A percentile compares a stretch with the other conserved stretches of the same genome.
These are phyloP conservation scores for Formica exsecta DNA, from an alignment of 1,140 invertebrate genomes.

Conservation along the genomic window DNA sequence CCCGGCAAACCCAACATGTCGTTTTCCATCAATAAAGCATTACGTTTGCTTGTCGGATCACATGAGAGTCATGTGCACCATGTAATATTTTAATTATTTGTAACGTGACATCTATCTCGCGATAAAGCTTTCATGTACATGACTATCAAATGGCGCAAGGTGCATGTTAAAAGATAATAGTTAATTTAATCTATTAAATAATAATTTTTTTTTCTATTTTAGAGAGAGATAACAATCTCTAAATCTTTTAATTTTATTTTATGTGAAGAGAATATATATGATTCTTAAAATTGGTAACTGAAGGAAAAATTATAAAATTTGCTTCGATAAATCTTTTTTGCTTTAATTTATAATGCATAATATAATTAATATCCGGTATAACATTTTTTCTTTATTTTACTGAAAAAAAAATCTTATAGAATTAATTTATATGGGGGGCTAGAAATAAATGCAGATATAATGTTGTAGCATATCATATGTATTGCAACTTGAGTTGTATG, in stretches of 20 bases:
- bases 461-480: background rate
- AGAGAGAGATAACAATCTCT: background rate
- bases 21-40: slow-evolving; percentile 61
- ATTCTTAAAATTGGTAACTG: background rate
- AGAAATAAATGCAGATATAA: background rate
- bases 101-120: slow-evolving; percentile 17
- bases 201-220: background rate
- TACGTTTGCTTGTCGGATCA: slow-evolving; percentile 73
- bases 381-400: background rate
- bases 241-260: slow-evolving; percentile 10
- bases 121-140: slow-evolving; percentile 14
- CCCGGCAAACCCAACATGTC: slow-evolving; percentile 27
- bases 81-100: slow-evolving; percentile 34
- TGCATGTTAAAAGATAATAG: background rate
- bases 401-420: background rate
- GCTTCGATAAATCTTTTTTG: background rate
- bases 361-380: background rate
- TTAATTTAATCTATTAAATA: background rate
- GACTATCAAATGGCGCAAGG: background rate
- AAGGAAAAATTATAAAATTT: background rate
- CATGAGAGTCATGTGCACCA: slow-evolving; percentile 51
- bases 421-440: background rate
- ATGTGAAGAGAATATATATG: background rate
- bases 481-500: slow-evolving; percentile 16
- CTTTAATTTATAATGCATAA: background rate